Evolutionary conservation across 2,888 invertebrate genomes (phyloP), one percentile per base, ranked within the genome.

Genomic region (Gnatocerus cornutus): DNA sequence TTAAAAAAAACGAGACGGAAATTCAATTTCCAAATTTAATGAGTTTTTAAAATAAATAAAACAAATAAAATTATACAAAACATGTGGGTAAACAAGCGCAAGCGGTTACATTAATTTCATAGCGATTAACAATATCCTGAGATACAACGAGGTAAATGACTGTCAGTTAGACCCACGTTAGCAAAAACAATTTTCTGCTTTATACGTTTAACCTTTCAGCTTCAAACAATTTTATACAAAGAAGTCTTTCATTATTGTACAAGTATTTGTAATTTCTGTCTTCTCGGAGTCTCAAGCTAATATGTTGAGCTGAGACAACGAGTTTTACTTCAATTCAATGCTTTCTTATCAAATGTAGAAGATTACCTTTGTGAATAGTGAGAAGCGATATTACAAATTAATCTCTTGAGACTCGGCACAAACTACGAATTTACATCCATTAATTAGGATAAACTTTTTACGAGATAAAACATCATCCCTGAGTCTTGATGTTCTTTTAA

Each of bases 191-290:
- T 21, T 21, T 21, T 21, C 21, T 21, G 21, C 21, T 21, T 21
- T 21, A 21, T 21, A 21, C 21, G 4, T 21, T 4, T 21, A 21
- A 21, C 21, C 21, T 21, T 21, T 21, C 2, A 21, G 21, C 4
- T 21, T 21, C 21, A 1, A 21, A 21, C 21, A 21, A 21, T 21
- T 21, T 21, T 4, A 21, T 21, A 21, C 21, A 21, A 21, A 1
- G 21, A 21, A 21, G 21, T 21, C 1, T 21, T 21, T 21, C 21
- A 21, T 21, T 21, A 21, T 21, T 16, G 46, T 7, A 2, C 10
- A 46, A 46, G 46, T 46, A 13, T 64, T 33, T 50, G 8, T 39
- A 21, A 21, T 63, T 46, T 37, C 45, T 55, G 2, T 16, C 46
- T 46, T 16, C 9, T 21, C 13, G 9, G 16, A 16, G 46, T 14